phyloP scores from a whole-genome alignment of 1,140 invertebrate genomes.

The Coptotermes formosanus region DNA sequence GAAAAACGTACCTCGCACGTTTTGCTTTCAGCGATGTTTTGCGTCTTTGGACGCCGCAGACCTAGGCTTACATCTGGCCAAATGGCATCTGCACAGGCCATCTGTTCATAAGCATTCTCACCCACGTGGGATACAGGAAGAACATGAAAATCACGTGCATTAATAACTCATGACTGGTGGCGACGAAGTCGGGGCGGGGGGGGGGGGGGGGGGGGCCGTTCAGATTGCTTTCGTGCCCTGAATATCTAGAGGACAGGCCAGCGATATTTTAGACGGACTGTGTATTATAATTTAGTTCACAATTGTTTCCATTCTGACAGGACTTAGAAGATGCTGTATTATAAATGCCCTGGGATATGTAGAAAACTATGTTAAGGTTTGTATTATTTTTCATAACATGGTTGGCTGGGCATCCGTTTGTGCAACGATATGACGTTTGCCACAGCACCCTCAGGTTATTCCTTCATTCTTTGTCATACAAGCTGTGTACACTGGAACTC shows the following conservation, averaged over 20 bases:
- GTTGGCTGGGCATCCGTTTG: background rate
- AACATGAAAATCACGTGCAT: conserved; percentile 4
- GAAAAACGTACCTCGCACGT: too few relatives aligned
- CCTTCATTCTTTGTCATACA: too few relatives aligned
- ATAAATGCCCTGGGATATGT: background rate
- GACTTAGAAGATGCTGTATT: background rate
- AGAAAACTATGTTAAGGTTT: background rate
- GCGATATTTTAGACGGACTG: background rate
- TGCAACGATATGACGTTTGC: too few relatives aligned
- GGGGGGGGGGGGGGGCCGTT: too few relatives aligned
- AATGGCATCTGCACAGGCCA: background rate
- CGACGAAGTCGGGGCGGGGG: too few relatives aligned
- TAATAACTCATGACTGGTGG: background rate
- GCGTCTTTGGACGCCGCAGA: background rate
- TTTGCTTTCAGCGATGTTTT: background rate
- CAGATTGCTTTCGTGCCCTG: background rate
- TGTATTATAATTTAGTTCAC: background rate
- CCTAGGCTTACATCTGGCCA: too few relatives aligned
- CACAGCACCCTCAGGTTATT: too few relatives aligned
- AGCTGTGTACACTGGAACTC: too few relatives aligned
- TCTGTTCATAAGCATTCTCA: background rate
- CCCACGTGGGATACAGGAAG: background rate
- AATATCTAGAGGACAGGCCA: background rate
- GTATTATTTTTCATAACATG: background rate
- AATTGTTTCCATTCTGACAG: background rate